Percentiles rank a stretch among this genome's conserved stretches.
Evolutionary conservation across 2,113 vertebrate genomes (phyloP).

Genomic region (Lepus americanus): DNA sequence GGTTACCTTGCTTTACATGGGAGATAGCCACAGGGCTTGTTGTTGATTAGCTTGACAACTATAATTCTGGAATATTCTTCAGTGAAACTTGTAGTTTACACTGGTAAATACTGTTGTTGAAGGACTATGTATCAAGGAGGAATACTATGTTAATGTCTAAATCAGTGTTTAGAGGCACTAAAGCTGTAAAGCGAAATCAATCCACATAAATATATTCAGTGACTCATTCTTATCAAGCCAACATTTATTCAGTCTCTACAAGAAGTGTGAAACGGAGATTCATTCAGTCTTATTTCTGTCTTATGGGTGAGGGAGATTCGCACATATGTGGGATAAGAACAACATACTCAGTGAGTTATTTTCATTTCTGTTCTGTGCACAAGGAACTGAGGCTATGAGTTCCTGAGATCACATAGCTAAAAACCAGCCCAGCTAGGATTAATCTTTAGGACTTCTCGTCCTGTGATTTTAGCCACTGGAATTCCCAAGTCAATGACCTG

Average conservation of each 20-base stretch:
- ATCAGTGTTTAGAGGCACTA: neutral
- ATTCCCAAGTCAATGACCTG: neutral
- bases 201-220: neutral
- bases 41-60: neutral
- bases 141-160: slow-evolving; percentile 44
- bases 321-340: neutral
- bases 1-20: neutral
- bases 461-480: slow-evolving; percentile 10
- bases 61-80: slow-evolving; percentile 38
- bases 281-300: slow-evolving; percentile 43
- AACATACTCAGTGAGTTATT: neutral
- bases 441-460: neutral
- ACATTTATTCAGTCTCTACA: slow-evolving; percentile 22
- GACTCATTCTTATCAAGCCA: neutral
- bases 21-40: neutral
- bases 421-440: neutral
- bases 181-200: neutral
- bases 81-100: neutral
- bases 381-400: neutral
- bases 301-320: neutral
- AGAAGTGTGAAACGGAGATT: slow-evolving; percentile 6
- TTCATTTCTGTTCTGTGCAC: neutral
- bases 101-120: neutral
- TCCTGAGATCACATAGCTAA: neutral
- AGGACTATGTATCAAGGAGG: neutral